Evolutionary conservation across 2,888 invertebrate genomes (phyloP).

Genomic region (Cryptocephalus moraei): DNA sequence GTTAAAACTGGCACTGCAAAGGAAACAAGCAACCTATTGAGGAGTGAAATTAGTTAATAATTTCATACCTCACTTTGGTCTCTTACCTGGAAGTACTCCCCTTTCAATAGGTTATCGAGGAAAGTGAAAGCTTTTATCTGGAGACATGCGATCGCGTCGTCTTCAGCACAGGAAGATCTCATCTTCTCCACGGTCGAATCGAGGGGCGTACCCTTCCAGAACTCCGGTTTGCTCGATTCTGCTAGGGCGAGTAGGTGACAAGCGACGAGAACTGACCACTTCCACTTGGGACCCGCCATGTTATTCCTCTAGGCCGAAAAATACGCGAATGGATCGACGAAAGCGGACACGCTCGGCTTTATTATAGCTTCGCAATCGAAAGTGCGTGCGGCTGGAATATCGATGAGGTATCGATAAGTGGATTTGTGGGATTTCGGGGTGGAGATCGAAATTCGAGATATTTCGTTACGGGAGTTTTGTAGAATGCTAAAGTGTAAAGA

Average conservation of each 20-base stretch:
- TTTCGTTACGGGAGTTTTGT: neutral
- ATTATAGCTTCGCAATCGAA: constrained; percentile 14
- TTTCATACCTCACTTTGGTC: neutral
- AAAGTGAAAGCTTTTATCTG: constrained; percentile 67
- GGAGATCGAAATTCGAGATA: constrained; percentile 2
- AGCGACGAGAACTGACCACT: constrained; percentile 2
- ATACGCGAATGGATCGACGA: constrained; percentile 1
- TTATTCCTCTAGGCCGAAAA: constrained; percentile 1
- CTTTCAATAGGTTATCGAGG: constrained; percentile 63
- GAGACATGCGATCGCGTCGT: constrained; percentile 71
- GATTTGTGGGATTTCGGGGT: neutral
- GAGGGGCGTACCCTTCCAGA: constrained; percentile 63
- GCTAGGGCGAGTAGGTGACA: neutral
- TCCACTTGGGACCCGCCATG: neutral
- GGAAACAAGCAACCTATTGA: too few relatives aligned
- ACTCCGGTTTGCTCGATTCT: constrained; percentile 44
- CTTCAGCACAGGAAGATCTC: constrained; percentile 62
- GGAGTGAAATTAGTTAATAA: too few relatives aligned
- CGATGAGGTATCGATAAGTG: constrained; percentile 2
- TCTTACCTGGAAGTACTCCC: constrained; percentile 45
- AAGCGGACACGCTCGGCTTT: constrained; percentile 4
- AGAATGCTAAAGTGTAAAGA: neutral
- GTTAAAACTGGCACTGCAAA: too few relatives aligned
- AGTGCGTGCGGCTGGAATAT: constrained; percentile 11
- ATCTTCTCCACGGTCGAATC: constrained; percentile 60